Base-by-base conservation (phyloP, 2,888 invertebrate species). In the Cabera pusaria region DNA sequence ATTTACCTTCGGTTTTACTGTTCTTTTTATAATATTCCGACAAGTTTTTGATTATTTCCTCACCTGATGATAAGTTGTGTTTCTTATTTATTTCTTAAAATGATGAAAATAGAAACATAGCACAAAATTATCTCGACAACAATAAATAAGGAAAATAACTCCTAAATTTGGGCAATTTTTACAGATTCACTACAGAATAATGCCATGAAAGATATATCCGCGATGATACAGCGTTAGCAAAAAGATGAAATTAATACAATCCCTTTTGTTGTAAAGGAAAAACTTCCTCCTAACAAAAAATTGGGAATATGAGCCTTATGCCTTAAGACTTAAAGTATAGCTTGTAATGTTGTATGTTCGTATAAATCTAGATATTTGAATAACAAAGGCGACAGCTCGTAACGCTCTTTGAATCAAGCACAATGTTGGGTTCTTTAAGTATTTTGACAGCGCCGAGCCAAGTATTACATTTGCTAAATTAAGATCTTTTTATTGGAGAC, bases 231-330 rank as follows among this genome's bases (percentile, higher is more conserved):
- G 36, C 47, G 41, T 49, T 47, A 45, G 46, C 50, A 56, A 49
- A 57, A 56, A 55, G 49, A 57, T 56, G 56, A 56, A 59, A 56
- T 57, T 57, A 59, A 59, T 56, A 56, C 56, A 59, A 56, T 54
- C 51, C 51, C 19, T 43, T 39, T 37, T 40, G 47, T 47, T 43
- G 45, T 47, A 49, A 56, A 55, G 49, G 51, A 32, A 46, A 45
- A 49, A 44, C 23, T 28, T 24, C 33, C 24, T 6, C n/a, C 2
- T 4, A 8, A 9, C 4, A 5, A 25, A 20, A 4, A n/a, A n/a
- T n/a, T n/a, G n/a, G n/a, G n/a, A n/a, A n/a, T n/a, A n/a, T 23
- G 5, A 19, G 12, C 45, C 31, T 39, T 51, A 48, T 35, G 6
- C 6, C 6, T 0, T n/a, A 14, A 3, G 3, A 1, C 1, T 5